Conservation (phyloP, 1,140 invertebrate genomes). For the Schlechtendalia chinensis region DNA sequence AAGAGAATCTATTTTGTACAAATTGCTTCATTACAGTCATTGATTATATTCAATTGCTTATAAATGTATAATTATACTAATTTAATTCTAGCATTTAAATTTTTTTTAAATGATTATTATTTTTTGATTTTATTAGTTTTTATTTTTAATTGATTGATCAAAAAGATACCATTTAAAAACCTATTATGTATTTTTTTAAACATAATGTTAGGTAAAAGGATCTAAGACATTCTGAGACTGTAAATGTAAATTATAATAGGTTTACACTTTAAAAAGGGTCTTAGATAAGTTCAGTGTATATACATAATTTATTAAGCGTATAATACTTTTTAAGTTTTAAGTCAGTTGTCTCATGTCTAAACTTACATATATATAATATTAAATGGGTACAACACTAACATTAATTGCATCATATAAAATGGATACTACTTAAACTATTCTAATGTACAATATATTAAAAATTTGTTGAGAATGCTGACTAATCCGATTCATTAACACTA, state of each 20-base stretch:
- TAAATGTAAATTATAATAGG: too few species aligned
- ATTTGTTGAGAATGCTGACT: neutral
- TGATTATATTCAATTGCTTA: neutral
- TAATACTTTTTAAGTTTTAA: neutral
- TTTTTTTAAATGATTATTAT: neutral
- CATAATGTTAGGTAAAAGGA: too few species aligned
- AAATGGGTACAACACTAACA: neutral
- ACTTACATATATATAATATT: neutral
- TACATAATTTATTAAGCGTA: neutral
- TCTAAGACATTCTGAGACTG: too few species aligned
- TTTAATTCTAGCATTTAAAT: neutral
- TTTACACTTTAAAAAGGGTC: too few species aligned
- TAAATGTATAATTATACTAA: neutral
- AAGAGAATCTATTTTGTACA: slow-evolving; percentile 16
- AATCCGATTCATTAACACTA: slow-evolving; percentile 42
- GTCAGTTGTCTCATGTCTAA: neutral
- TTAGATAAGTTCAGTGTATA: too few species aligned
- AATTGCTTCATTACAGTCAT: neutral
- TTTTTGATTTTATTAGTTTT: neutral
- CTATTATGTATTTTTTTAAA: too few species aligned
- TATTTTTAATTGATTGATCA: neutral
- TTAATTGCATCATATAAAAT: neutral
- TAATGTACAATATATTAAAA: neutral
- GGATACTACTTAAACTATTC: neutral
- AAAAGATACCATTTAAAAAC: neutral